Base-by-base conservation (phyloP, 2,888 invertebrate genomes). In the Sturmia bella region DNA sequence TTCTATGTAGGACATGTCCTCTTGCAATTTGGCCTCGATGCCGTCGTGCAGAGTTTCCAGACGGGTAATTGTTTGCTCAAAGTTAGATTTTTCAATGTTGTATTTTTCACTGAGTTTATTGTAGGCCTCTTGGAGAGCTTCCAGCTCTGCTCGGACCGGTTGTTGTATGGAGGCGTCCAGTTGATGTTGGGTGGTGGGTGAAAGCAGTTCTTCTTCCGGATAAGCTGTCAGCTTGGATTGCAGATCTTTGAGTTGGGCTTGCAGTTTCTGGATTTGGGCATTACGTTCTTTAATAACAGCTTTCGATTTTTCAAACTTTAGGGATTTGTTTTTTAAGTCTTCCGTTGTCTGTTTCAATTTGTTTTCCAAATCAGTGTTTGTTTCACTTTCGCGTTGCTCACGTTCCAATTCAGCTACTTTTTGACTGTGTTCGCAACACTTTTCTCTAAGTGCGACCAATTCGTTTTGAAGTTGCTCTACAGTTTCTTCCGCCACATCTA, bases 1-100 rank as follows among this genome's bases (percentile, higher is more conserved):
- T 89, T 96, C 96, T 72, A 95, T 94, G 82, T 94, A 94, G 59
- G 94, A 92, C 87, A 95, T 94, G 80, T 95, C 92, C 89, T 96
- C 95, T 87, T 95, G 94, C 12, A 96, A 89, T 90, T 95, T 96
- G 1, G 94, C 94, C 81, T 94, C 89, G 11, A 89, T 89, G 72
- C 90, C 90, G 79, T 88, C 88, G 43, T 90, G 88, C 2, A 91
- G 79, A 0, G 89, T 90, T 70, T 91, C 90, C 7, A 91, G 81
- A 0, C 87, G 87, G 0, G 74, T 76, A 11, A 88, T 88, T 7
- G 89, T 89, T 63, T 86, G 76, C 75, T 89, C 86, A 84, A 90
- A 90, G 39, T 84, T 85, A 0, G 82, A 43, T 69, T 88, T 88
- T 63, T 91, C 91, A 3, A 68, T 66, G 4, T 81, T 82, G 61